Percentiles rank a stretch among this genome's conserved stretches.
phyloP scores from a whole-genome alignment of 2,113 vertebrate genomes.

The Oryzias javanicus region DNA sequence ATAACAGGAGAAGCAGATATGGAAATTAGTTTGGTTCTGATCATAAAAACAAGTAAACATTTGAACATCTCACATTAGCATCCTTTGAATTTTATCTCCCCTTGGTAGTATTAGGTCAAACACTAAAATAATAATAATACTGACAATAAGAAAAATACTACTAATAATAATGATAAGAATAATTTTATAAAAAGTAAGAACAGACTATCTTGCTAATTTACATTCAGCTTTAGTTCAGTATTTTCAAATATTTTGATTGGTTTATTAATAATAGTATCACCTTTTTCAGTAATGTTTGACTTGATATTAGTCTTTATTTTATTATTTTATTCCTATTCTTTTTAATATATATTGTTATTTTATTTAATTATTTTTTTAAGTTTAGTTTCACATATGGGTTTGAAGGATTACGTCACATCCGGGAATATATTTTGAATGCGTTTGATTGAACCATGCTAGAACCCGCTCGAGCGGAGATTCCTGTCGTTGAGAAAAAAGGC shows the following conservation, averaged over 20 bases:
- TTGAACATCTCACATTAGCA: not conserved
- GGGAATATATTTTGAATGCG: not conserved
- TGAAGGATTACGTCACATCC: conserved; percentile 40
- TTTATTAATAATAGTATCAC: no score
- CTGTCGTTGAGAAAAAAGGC: not conserved
- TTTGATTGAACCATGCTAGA: not conserved
- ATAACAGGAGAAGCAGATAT: not conserved
- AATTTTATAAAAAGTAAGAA: no score
- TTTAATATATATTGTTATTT: not conserved
- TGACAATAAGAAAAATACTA: no score
- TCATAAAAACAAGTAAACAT: not conserved
- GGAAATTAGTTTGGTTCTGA: not conserved
- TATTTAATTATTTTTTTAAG: no score
- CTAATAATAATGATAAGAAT: no score
- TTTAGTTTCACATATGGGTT: no score
- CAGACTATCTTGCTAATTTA: no score
- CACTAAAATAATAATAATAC: no score
- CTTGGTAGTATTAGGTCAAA: no score
- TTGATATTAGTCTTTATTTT: not conserved
- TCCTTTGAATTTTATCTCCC: not conserved
- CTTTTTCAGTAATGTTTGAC: no score
- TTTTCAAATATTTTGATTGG: no score
- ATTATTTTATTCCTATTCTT: not conserved
- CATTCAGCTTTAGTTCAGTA: no score
- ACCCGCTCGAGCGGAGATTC: conserved; percentile 8